phyloP scores from a whole-genome alignment of 2,888 invertebrate species.

The Drosophila multiciliata region DNA sequence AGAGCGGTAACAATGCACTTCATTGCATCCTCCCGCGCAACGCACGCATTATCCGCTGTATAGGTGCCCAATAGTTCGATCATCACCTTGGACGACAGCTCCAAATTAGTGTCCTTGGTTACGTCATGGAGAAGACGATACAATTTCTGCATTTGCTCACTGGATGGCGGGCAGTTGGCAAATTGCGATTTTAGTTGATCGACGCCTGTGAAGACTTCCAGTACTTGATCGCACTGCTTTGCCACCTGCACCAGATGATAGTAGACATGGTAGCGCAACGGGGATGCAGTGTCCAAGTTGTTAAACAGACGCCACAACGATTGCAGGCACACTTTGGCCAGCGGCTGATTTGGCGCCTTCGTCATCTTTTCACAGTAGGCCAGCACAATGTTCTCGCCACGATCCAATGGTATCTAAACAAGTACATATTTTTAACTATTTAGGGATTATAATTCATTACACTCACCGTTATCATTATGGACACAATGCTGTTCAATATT shows the following conservation, averaged over 20 bases:
- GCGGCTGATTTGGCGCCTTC: constrained; percentile 92
- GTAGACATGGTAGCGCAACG: constrained; percentile 96
- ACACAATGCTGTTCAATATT: constrained; percentile 97
- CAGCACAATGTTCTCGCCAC: constrained; percentile 94
- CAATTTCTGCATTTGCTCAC: constrained; percentile 96
- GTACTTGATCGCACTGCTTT: constrained; percentile 93
- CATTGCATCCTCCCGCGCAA: constrained; percentile 98
- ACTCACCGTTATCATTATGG: constrained; percentile 94
- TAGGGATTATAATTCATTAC: background rate
- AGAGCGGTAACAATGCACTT: constrained; percentile 97
- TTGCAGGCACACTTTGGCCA: constrained; percentile 92
- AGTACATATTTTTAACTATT: background rate
- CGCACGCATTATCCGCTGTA: constrained; percentile 98
- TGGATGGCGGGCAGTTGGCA: constrained; percentile 91
- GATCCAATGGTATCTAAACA: constrained; percentile 91
- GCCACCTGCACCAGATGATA: constrained; percentile 96
- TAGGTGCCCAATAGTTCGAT: constrained; percentile 98
- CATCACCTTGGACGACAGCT: constrained; percentile 98
- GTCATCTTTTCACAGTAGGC: constrained; percentile 96
- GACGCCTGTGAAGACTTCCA: constrained; percentile 93
- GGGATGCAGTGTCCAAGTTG: constrained; percentile 93
- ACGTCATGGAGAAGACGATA: constrained; percentile 95
- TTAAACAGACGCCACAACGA: constrained; percentile 97
- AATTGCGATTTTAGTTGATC: constrained; percentile 93
- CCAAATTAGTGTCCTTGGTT: constrained; percentile 93